Base-by-base conservation (phyloP, 2,797 vertebrate genomes). In the Amblyraja radiata region DNA sequence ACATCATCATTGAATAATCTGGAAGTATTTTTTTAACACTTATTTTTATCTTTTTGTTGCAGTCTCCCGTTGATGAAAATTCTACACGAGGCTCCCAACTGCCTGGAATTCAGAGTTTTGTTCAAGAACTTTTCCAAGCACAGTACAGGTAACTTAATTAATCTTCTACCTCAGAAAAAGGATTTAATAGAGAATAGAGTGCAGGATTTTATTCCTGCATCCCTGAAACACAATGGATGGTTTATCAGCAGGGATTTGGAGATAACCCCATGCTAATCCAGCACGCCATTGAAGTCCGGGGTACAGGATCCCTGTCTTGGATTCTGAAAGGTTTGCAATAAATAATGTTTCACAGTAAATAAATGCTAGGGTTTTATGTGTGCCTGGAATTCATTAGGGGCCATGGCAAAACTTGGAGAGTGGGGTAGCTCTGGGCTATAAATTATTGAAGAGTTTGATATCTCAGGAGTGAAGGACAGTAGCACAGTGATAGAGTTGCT, bases 101-200 rank as follows among this genome's bases (percentile, higher is more conserved):
- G 8, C 94, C 96, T 39, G 94, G 84, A 6, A 96, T 96, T 25
- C 97, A 98, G 94, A 99, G 98, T 95, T 99, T 99, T 25, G 98
- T 99, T 90, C 97, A 98, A 94, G 98, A 97, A 94, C 98, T 99
- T 95, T 99, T 99, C 95, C 98, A 99, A 95, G 98, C 98, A 0
- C 98, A 99, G 94, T 99, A 99, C 96, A 98, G 98, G 98, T 99
- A 95, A 21, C 1, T 88, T 32, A 65, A 8, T 68, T n/a, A 32
- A 65, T 32, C 61, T 36, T 88, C 61, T 21, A 21, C 7, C 16
- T 1, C 1, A 68, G 61, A 36, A 18, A 6, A 63, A 25, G 1
- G 68, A 18, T 54, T n/a, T 73, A 21, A 2, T 3, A 65, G 36
- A 88, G 61, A 68, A 88, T 68, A 0, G 36, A 9, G 16, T 68